A percentile compares a stretch with the other conserved stretches of the same genome.
phyloP scores from a whole-genome alignment of 2,113 vertebrate genomes.

The Epinephelus lanceolatus region DNA sequence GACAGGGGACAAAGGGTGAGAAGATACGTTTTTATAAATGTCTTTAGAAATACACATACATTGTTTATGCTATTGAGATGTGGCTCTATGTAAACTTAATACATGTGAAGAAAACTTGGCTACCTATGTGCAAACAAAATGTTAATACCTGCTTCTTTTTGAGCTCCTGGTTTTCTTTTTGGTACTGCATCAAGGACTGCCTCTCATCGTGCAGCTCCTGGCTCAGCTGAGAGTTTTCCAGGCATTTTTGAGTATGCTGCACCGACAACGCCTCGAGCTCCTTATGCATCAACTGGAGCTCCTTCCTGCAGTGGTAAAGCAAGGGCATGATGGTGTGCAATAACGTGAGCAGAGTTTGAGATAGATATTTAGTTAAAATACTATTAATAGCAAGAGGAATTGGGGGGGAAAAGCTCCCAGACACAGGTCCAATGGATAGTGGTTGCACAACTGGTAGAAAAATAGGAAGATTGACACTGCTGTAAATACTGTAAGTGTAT shows the following conservation, averaged over 20 bases:
- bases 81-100: not conserved
- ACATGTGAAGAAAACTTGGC: no score
- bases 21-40: not conserved
- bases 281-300: conserved; percentile 90
- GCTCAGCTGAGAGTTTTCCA: conserved; percentile 92
- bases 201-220: conserved; percentile 91
- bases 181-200: conserved; percentile 88
- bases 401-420: not conserved
- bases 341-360: not conserved
- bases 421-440: not conserved
- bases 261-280: conserved; percentile 93
- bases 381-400: not conserved
- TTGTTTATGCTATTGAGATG: not conserved
- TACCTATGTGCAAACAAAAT: not conserved
- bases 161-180: conserved; percentile 92
- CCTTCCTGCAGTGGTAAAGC: conserved; percentile 84
- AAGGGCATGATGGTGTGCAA: not conserved
- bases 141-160: conserved; percentile 89
- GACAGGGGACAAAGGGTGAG: not conserved
- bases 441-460: not conserved
- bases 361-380: no score
- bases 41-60: not conserved
- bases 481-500: not conserved
- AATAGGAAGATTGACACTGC: not conserved
- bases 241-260: conserved; percentile 96